phyloP scores from a whole-genome alignment of 2,888 invertebrate genomes.

The Troilus luridus region DNA sequence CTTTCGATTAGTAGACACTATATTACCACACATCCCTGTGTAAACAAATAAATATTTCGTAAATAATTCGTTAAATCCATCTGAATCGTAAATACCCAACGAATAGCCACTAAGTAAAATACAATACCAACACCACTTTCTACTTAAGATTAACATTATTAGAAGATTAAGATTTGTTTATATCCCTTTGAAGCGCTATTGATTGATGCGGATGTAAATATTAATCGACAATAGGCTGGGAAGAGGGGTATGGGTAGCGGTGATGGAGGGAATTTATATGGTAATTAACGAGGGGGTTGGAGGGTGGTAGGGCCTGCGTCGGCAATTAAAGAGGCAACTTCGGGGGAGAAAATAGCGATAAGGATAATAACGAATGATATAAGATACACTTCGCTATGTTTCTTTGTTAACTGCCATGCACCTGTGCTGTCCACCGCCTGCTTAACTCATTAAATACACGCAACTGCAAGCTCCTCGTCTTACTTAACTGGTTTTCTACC shows the following conservation, averaged over 20 bases:
- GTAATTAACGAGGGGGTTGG: conserved; percentile 52
- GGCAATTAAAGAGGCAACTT: conserved; percentile 50
- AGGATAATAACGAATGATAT: conserved; percentile 52
- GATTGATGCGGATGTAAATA: conserved; percentile 19
- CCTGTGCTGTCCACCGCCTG: conserved; percentile 39
- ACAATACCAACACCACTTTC: background rate
- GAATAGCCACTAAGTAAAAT: background rate
- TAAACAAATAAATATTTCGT: too few species aligned
- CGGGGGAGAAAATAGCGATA: conserved; percentile 21
- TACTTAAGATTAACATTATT: background rate
- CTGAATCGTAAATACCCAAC: too few species aligned
- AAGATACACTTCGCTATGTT: conserved; percentile 30
- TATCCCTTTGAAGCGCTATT: background rate
- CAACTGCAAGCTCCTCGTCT: background rate
- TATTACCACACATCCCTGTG: too few species aligned
- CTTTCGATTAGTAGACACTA: too few species aligned
- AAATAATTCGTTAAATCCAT: too few species aligned
- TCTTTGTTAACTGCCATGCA: conserved; percentile 42
- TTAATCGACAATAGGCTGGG: background rate
- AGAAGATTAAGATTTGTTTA: background rate
- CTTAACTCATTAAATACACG: conserved; percentile 16
- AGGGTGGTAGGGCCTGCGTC: background rate
- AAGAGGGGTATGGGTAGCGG: background rate
- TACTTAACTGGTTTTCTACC: background rate
- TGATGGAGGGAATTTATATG: conserved; percentile 51